These are phyloP conservation scores for Notothenia rossii DNA, from an alignment of 2,113 vertebrate genomes.

Conservation along the genomic window DNA sequence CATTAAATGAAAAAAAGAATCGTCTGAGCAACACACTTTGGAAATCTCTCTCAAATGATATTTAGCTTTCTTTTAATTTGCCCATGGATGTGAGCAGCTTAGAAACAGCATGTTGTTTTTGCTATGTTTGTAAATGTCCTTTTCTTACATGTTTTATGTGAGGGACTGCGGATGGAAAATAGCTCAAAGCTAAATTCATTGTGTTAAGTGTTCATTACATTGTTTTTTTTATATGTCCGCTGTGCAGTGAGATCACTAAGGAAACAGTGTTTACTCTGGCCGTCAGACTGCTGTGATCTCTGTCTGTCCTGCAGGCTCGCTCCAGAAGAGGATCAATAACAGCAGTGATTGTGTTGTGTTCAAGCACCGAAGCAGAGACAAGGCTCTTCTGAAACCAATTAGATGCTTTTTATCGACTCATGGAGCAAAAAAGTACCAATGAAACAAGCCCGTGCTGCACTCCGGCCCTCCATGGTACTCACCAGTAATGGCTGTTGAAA, in stretches of 20 bases:
- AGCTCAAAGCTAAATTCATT: no score
- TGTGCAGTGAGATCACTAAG: slow-evolving; percentile 53
- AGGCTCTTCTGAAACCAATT: slow-evolving; percentile 70
- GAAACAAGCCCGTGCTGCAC: slow-evolving; percentile 39
- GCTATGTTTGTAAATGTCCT: no score
- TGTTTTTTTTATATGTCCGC: neutral
- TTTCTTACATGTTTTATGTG: no score
- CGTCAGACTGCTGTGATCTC: slow-evolving; percentile 49
- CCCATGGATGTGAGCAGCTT: neutral
- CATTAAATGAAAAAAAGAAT: no score
- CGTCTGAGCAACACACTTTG: neutral
- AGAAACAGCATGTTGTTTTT: neutral
- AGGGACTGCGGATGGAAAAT: no score
- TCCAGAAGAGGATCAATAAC: slow-evolving; percentile 64
- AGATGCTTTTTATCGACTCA: slow-evolving; percentile 66
- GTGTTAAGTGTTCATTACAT: no score
- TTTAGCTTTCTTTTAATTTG: neutral
- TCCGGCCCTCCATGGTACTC: neutral
- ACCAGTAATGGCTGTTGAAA: slow-evolving; percentile 27
- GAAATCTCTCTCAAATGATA: neutral
- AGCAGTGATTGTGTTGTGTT: slow-evolving; percentile 65
- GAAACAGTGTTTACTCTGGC: slow-evolving; percentile 62
- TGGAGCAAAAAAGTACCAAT: slow-evolving; percentile 47
- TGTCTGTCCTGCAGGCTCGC: slow-evolving; percentile 46
- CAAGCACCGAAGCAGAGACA: slow-evolving; percentile 39